Evolutionary conservation across 2,888 invertebrate genomes (phyloP).

Genomic region (Melanophora roralis): DNA sequence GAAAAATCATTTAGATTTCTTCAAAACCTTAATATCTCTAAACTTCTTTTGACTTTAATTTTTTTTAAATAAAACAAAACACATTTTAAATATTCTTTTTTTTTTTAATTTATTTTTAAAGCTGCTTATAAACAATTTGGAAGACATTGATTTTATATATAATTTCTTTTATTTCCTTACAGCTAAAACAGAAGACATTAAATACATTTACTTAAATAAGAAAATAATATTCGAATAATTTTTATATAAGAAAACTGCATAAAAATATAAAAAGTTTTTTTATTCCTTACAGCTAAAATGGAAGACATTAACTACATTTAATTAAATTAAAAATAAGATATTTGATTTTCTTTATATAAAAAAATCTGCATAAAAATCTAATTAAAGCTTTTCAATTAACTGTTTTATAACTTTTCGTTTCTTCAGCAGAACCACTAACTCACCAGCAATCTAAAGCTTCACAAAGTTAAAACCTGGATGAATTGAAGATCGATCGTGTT

Average conservation of each 20-base stretch:
- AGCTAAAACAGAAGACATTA: conserved; percentile 46
- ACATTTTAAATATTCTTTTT: background rate
- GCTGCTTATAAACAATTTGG: too few relatives aligned
- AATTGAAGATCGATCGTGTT: too few relatives aligned
- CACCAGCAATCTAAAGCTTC: conserved; percentile 4
- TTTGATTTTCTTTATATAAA: background rate
- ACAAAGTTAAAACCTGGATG: conserved; percentile 13
- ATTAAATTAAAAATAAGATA: background rate
- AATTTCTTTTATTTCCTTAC: conserved; percentile 31
- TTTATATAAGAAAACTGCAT: too few relatives aligned
- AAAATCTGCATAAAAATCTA: background rate
- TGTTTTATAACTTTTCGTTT: conserved; percentile 26
- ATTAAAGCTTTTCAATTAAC: conserved; percentile 1
- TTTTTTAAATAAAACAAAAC: background rate
- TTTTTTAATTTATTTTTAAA: background rate
- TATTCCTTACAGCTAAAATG: conserved; percentile 10
- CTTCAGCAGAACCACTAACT: background rate
- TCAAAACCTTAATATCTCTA: too few relatives aligned
- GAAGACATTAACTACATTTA: conserved; percentile 24
- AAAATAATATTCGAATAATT: too few relatives aligned
- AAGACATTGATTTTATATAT: conserved; percentile 26
- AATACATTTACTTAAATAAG: too few relatives aligned
- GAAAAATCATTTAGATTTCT: too few relatives aligned
- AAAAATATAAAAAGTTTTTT: background rate
- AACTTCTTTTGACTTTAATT: too few relatives aligned